phyloP scores from a whole-genome alignment of 2,797 vertebrate genomes.

The Kryptopterus vitreolus region DNA sequence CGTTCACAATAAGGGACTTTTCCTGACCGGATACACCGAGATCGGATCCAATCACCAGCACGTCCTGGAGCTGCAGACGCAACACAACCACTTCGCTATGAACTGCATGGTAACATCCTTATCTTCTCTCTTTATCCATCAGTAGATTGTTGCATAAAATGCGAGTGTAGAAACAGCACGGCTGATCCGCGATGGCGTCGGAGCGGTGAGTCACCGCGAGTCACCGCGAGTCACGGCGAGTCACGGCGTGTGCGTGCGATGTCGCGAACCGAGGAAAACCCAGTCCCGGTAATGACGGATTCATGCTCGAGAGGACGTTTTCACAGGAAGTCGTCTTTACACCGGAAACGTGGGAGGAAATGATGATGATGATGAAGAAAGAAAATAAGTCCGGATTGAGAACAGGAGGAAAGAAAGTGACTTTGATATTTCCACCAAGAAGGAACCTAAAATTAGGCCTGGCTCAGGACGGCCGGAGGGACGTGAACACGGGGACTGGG shows the following conservation, averaged over 20 bases:
- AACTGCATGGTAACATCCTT: constrained; percentile 83
- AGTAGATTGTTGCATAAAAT: too few species aligned
- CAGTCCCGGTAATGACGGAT: too few species aligned
- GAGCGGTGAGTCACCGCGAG: too few species aligned
- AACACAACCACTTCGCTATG: constrained; percentile 89
- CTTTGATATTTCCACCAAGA: not conserved
- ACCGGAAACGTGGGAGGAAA: not conserved
- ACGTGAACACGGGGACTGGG: too few species aligned
- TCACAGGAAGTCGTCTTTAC: not conserved
- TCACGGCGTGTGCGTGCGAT: too few species aligned
- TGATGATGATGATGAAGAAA: not conserved
- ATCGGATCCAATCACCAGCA: constrained; percentile 85
- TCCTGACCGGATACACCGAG: constrained; percentile 85
- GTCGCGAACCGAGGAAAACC: not conserved
- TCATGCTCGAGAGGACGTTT: not conserved
- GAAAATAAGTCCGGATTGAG: not conserved
- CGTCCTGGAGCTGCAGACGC: constrained; percentile 85
- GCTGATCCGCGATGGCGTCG: too few species aligned
- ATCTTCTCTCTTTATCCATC: not conserved
- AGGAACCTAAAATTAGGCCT: not conserved
- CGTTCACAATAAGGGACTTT: constrained; percentile 83
- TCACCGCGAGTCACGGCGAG: too few species aligned
- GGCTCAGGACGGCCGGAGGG: too few species aligned
- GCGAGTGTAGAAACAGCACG: not conserved
- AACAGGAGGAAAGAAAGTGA: not conserved